These are phyloP conservation scores for Cottoperca gobio DNA, from an alignment of 2,797 vertebrate species.

Conservation along the genomic window DNA sequence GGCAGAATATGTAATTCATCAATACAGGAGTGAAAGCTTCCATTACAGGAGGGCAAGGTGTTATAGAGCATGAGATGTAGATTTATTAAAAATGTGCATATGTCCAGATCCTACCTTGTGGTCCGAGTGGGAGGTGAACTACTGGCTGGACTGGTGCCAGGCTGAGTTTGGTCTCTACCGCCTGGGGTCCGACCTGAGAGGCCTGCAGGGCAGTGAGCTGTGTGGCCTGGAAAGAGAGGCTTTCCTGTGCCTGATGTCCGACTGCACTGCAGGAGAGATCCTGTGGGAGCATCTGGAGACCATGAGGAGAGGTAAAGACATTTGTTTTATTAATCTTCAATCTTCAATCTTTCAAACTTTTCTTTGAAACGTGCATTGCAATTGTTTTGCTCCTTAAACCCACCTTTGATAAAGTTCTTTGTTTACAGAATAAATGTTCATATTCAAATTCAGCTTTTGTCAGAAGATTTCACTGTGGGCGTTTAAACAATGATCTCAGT, in stretches of 20 bases:
- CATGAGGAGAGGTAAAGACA: conserved; percentile 72
- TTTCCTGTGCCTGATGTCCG: conserved; percentile 73
- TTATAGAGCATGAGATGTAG: background rate
- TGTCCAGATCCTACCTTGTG: conserved; percentile 75
- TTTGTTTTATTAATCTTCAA: no score
- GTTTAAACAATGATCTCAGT: background rate
- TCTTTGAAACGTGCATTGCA: background rate
- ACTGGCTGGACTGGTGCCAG: conserved; percentile 84
- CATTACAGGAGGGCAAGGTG: background rate
- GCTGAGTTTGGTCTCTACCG: conserved; percentile 75
- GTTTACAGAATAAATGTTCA: background rate
- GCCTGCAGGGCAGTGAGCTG: conserved; percentile 68
- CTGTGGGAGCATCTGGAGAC: conserved; percentile 83
- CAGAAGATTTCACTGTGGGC: background rate
- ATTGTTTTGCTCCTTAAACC: background rate
- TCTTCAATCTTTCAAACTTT: no score
- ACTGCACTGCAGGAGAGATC: conserved; percentile 79
- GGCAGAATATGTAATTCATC: background rate
- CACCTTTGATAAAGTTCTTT: background rate
- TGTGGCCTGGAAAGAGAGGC: conserved; percentile 73
- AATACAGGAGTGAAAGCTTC: background rate
- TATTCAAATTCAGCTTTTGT: background rate
- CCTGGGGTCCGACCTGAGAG: conserved; percentile 67
- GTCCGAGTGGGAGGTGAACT: conserved; percentile 80
- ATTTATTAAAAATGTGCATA: background rate